phyloP scores from a whole-genome alignment of 1,140 invertebrate genomes.

The Calliopsis andreniformis region DNA sequence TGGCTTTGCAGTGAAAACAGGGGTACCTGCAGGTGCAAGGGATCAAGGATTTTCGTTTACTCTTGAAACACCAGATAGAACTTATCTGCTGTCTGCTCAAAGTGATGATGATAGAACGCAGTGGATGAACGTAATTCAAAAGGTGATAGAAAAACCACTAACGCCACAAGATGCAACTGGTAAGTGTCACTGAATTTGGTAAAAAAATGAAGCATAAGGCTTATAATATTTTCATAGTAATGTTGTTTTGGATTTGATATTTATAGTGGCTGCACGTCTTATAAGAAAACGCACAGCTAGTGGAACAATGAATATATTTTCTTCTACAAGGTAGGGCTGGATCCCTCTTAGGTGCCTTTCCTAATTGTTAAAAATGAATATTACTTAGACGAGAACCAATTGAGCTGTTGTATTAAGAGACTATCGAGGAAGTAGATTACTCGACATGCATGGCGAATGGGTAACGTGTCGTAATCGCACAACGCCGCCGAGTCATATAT shows the following conservation, averaged over 20 bases:
- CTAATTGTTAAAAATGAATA: slow-evolving; percentile 66
- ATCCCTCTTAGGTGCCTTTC: slow-evolving; percentile 72
- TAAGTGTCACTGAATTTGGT: slow-evolving; percentile 80
- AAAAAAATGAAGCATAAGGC: background rate
- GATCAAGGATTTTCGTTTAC: slow-evolving; percentile 92
- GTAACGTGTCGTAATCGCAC: slow-evolving; percentile 48
- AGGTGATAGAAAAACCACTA: slow-evolving; percentile 88
- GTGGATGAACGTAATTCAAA: slow-evolving; percentile 90
- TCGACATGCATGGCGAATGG: slow-evolving; percentile 42
- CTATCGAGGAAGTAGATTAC: slow-evolving; percentile 30
- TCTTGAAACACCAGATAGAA: slow-evolving; percentile 91
- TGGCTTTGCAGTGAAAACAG: slow-evolving; percentile 86
- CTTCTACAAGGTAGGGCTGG: slow-evolving; percentile 80
- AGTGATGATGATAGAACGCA: slow-evolving; percentile 88
- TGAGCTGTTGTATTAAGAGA: slow-evolving; percentile 26
- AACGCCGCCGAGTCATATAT: slow-evolving; percentile 46
- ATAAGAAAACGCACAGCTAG: slow-evolving; percentile 87
- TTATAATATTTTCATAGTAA: slow-evolving; percentile 36
- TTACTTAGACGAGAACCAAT: slow-evolving; percentile 68
- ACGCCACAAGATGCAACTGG: slow-evolving; percentile 90
- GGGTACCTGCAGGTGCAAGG: slow-evolving; percentile 86
- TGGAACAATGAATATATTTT: slow-evolving; percentile 88
- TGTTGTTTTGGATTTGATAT: slow-evolving; percentile 46
- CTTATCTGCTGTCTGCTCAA: slow-evolving; percentile 91
- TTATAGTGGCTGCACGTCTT: slow-evolving; percentile 87